These are phyloP conservation scores for Falcunculus frontatus DNA, from an alignment of 2,113 vertebrate genomes.

Conservation along the genomic window DNA sequence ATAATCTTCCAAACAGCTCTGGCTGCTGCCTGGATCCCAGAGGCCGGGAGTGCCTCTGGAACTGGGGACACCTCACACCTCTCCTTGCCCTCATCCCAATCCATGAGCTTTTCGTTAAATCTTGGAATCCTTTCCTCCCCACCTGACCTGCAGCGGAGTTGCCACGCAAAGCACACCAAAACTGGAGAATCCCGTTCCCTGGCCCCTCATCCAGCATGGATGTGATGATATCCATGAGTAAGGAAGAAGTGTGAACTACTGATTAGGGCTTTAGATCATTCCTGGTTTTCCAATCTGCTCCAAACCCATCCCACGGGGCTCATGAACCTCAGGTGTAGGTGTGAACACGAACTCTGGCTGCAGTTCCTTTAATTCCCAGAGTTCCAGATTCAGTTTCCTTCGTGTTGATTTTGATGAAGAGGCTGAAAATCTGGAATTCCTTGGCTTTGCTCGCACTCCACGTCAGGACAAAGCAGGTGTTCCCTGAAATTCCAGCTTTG, in stretches of 20 bases:
- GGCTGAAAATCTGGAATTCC: not conserved
- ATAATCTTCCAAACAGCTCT: not conserved
- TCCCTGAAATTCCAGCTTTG: not conserved
- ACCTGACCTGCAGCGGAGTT: not conserved
- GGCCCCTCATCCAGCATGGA: not conserved
- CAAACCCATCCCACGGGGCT: rapidly evolving
- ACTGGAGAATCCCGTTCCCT: not conserved
- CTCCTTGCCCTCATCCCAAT: not conserved
- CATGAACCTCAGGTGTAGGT: not conserved
- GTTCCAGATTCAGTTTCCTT: not conserved
- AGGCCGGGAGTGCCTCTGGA: not conserved
- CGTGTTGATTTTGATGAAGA: not conserved
- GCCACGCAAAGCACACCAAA: rapidly evolving
- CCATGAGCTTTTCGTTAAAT: not conserved
- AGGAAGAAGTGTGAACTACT: not conserved
- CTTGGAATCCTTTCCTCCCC: not conserved
- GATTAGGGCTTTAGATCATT: not conserved
- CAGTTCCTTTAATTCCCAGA: not conserved
- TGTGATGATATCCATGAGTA: not conserved
- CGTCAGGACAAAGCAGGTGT: not conserved
- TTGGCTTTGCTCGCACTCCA: not conserved
- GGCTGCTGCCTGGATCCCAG: not conserved
- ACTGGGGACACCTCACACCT: not conserved
- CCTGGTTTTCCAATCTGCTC: not conserved
- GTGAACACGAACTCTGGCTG: not conserved